These are phyloP conservation scores for Sialis lutaria DNA, from an alignment of 2,888 invertebrate species.

Conservation along the genomic window DNA sequence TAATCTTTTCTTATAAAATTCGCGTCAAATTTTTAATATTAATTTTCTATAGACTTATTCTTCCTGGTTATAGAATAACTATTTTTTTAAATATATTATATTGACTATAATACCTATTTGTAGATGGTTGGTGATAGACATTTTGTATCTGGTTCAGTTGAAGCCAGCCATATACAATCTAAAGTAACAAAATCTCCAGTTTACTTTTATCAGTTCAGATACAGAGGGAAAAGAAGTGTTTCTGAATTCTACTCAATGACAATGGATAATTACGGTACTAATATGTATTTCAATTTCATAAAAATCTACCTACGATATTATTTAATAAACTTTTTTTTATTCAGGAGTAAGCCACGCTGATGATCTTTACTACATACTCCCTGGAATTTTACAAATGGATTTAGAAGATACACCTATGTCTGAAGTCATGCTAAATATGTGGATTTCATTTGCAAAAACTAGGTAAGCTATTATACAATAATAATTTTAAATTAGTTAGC, in stretches of 20 bases:
- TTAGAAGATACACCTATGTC: slow-evolving; percentile 28
- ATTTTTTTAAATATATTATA: background rate
- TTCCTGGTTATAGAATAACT: background rate
- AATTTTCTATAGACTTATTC: background rate
- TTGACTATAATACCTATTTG: slow-evolving; percentile 7
- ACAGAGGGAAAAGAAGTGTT: slow-evolving; percentile 9
- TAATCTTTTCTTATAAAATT: no score
- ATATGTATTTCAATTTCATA: background rate
- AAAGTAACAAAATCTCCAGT: slow-evolving; percentile 33
- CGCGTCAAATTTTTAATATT: background rate
- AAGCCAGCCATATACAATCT: slow-evolving; percentile 36
- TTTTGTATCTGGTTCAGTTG: slow-evolving; percentile 34
- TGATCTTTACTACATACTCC: slow-evolving; percentile 35
- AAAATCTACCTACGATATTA: background rate
- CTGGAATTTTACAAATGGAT: slow-evolving; percentile 23
- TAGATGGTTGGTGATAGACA: slow-evolving; percentile 43
- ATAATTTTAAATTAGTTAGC: no score
- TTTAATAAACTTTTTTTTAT: background rate
- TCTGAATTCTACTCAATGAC: slow-evolving; percentile 24
- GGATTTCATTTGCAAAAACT: slow-evolving; percentile 31
- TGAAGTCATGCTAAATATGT: slow-evolving; percentile 29
- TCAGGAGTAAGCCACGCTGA: slow-evolving; percentile 14
- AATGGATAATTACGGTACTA: slow-evolving; percentile 28
- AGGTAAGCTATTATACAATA: slow-evolving; percentile 23
- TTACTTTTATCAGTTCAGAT: slow-evolving; percentile 39